These are phyloP conservation scores for Diglossa brunneiventris DNA, from an alignment of 2,113 vertebrate species.

Conservation along the genomic window DNA sequence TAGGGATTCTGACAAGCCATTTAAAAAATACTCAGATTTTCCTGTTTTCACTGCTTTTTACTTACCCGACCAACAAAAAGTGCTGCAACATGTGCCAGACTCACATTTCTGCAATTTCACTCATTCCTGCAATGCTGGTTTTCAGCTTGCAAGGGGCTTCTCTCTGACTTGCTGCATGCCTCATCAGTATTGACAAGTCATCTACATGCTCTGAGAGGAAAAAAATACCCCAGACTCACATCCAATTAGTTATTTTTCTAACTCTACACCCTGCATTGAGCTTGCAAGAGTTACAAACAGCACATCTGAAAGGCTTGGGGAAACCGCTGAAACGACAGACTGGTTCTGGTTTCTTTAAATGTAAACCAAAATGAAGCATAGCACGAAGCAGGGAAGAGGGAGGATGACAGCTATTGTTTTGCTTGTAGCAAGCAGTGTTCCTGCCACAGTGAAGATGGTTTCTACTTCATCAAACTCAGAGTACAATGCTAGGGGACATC, in stretches of 20 bases:
- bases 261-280: fast-evolving
- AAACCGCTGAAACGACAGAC: neutral
- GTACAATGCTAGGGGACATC: neutral
- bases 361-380: neutral
- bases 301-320: neutral
- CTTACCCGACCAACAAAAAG: neutral
- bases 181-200: neutral
- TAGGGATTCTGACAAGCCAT: neutral
- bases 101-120: neutral
- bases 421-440: neutral
- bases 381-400: neutral
- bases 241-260: neutral
- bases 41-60: neutral
- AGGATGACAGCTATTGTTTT: neutral
- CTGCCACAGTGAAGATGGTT: neutral
- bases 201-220: neutral
- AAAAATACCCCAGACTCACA: neutral
- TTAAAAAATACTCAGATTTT: neutral
- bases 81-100: neutral
- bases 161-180: neutral
- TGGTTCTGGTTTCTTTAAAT: neutral
- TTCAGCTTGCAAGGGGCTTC: neutral
- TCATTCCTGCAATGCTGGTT: neutral
- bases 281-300: neutral
- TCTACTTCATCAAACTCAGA: neutral